phyloP scores from a whole-genome alignment of 2,113 vertebrate genomes.

The Hemicordylus capensis region DNA sequence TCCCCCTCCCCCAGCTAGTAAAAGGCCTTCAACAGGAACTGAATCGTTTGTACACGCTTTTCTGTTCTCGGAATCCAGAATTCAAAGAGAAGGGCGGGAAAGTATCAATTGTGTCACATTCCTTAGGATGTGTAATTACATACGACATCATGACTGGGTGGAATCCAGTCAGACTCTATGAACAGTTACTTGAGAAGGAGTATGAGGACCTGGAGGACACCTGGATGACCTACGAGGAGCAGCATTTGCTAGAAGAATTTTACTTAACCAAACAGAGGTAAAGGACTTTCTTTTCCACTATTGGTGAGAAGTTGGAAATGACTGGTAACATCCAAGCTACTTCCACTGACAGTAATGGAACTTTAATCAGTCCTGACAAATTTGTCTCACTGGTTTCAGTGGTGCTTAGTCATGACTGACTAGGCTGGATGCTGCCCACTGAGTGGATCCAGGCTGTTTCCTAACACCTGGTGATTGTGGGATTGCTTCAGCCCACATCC shows the following conservation, averaged over 20 bases:
- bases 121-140: constrained; percentile 95
- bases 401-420: no score
- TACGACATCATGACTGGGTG: constrained; percentile 99
- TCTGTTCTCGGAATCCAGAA: constrained; percentile 96
- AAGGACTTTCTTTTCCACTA: not conserved
- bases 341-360: no score
- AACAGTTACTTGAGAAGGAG: constrained; percentile 87
- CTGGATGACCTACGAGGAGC: constrained; percentile 89
- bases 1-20: constrained; percentile 82
- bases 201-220: constrained; percentile 84
- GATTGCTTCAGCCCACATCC: not conserved
- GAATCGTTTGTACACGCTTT: constrained; percentile 92
- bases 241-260: constrained; percentile 86
- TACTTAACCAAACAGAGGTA: constrained; percentile 87
- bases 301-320: not conserved
- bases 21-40: constrained; percentile 95
- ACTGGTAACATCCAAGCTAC: not conserved
- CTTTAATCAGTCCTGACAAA: no score
- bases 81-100: constrained; percentile 94
- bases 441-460: not conserved
- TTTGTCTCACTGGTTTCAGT: no score
- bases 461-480: no score
- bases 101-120: constrained; percentile 96
- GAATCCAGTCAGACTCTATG: constrained; percentile 92
- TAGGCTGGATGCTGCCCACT: no score